Percentiles rank a stretch among this genome's conserved stretches.
Conservation (phyloP, 2,797 vertebrate genomes). For the Ptychadena robeensis region DNA sequence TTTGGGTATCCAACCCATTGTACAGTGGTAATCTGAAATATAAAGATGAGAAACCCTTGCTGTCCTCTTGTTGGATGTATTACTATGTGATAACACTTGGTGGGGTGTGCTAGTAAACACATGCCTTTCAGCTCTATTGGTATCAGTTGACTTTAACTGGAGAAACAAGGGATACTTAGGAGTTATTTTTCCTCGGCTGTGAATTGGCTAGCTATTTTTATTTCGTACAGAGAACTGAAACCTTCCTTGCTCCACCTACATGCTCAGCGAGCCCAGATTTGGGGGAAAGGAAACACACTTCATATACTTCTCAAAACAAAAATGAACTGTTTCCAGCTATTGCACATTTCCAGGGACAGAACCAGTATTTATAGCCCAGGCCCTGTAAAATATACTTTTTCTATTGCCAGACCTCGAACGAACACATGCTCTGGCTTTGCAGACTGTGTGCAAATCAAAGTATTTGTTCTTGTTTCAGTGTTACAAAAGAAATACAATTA, state of each 20-base stretch:
- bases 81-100: neutral
- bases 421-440: neutral
- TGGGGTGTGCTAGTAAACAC: neutral
- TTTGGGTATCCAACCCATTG: neutral
- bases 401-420: neutral
- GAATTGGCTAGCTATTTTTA: neutral
- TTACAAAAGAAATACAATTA: neutral
- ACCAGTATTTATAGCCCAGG: neutral
- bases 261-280: constrained; percentile 1
- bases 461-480: neutral
- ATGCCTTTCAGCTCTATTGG: neutral
- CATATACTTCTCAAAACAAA: constrained; percentile 5
- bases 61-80: neutral
- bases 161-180: neutral
- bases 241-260: neutral
- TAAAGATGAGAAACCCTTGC: neutral
- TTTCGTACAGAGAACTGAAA: constrained; percentile 7
- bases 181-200: neutral
- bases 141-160: neutral
- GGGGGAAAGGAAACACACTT: neutral
- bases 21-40: neutral
- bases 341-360: constrained; percentile 6
- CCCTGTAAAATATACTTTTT: neutral
- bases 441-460: neutral
- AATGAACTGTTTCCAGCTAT: constrained; percentile 7